A percentile compares a stretch with the other conserved stretches of the same genome.
Conservation (phyloP, 2,113 vertebrate species). For the Picathartes gymnocephalus region DNA sequence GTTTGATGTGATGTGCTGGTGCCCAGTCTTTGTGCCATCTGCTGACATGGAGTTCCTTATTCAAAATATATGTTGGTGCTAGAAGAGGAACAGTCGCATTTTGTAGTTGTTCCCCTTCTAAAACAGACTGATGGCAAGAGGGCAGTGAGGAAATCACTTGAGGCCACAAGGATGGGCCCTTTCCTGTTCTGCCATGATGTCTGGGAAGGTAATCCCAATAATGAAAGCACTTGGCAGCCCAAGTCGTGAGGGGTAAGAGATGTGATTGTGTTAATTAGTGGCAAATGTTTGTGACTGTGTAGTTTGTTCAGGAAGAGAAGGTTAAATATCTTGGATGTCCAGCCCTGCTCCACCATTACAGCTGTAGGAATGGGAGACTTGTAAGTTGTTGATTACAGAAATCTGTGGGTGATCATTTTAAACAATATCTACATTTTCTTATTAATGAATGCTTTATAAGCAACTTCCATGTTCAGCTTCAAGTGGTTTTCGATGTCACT, state of each 20-base stretch:
- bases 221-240: constrained; percentile 8
- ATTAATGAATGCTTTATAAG: constrained; percentile 46
- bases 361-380: not conserved
- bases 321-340: not conserved
- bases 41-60: constrained; percentile 40
- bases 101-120: not conserved
- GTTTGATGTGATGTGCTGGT: constrained; percentile 51
- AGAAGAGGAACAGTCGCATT: not conserved
- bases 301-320: not conserved
- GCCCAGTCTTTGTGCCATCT: constrained; percentile 50
- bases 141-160: not conserved
- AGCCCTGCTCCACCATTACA: not conserved
- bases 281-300: not conserved
- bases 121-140: constrained; percentile 3
- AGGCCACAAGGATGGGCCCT: not conserved
- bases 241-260: not conserved
- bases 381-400: constrained; percentile 28
- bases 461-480: constrained; percentile 60
- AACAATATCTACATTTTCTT: constrained; percentile 34
- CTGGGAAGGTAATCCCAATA: not conserved
- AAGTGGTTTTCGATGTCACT: constrained; percentile 46
- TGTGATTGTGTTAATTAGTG: not conserved
- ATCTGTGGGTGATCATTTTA: constrained; percentile 42
- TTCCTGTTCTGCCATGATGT: not conserved
- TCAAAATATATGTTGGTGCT: constrained; percentile 30